Conservation (phyloP, 2,113 vertebrate species). For the Labeo catla region DNA sequence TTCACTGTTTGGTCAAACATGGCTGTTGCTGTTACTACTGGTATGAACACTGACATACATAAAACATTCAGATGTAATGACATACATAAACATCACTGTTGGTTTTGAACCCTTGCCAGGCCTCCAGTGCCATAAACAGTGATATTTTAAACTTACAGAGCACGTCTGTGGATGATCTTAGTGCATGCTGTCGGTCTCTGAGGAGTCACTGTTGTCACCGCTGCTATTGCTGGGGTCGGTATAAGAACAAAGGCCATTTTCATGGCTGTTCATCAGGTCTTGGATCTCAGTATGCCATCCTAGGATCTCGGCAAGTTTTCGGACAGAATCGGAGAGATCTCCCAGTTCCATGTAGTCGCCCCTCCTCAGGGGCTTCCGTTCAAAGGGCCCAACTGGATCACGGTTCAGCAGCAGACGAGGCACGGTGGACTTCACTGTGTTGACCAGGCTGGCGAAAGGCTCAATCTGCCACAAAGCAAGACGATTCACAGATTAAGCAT, state of each 20-base stretch:
- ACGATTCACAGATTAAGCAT: too few relatives aligned
- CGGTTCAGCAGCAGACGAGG: constrained; percentile 79
- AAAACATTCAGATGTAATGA: not conserved
- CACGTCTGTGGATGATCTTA: constrained; percentile 49
- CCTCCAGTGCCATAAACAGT: not conserved
- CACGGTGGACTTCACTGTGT: constrained; percentile 74
- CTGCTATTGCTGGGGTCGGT: constrained; percentile 45
- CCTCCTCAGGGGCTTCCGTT: constrained; percentile 66
- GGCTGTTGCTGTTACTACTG: not conserved
- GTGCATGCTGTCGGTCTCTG: constrained; percentile 72
- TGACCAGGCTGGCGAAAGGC: constrained; percentile 79
- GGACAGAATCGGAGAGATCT: constrained; percentile 71
- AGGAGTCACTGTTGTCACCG: constrained; percentile 69
- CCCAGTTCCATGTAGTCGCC: constrained; percentile 77
- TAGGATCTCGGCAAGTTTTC: constrained; percentile 71
- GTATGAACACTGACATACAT: not conserved
- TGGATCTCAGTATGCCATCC: constrained; percentile 74
- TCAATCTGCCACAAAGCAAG: constrained; percentile 70
- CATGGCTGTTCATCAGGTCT: constrained; percentile 71
- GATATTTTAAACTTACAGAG: constrained; percentile 4
- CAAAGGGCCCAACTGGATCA: constrained; percentile 75
- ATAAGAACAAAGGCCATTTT: constrained; percentile 61
- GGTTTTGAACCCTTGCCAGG: not conserved
- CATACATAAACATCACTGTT: not conserved
- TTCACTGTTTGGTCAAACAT: not conserved